Conservation (phyloP, 2,888 invertebrate genomes). For the Parnassius orleans region DNA sequence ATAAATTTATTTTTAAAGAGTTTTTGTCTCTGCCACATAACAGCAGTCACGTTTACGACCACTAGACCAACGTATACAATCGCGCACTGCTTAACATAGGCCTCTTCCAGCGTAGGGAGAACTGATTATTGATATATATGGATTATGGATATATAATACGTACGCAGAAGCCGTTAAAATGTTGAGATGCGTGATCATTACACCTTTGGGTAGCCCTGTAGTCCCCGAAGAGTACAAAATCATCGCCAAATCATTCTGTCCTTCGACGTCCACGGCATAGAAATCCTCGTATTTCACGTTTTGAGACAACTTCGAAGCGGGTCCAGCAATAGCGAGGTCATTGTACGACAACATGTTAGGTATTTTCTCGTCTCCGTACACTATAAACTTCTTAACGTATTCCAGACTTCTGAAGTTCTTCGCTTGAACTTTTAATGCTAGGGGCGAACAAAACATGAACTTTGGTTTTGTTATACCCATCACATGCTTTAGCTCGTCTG, state of each 20-base stretch:
- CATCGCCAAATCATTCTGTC: constrained; percentile 49
- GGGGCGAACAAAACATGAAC: constrained; percentile 53
- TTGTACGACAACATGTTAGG: constrained; percentile 43
- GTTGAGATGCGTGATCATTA: constrained; percentile 59
- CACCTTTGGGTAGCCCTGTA: constrained; percentile 66
- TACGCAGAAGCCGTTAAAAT: constrained; percentile 45
- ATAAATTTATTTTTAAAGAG: too few species aligned
- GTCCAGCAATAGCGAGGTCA: constrained; percentile 38
- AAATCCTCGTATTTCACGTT: constrained; percentile 52
- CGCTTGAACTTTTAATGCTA: constrained; percentile 44
- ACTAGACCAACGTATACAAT: too few species aligned
- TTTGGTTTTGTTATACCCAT: constrained; percentile 56
- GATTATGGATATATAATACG: constrained; percentile 35
- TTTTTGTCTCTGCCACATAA: too few species aligned
- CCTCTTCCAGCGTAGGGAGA: too few species aligned
- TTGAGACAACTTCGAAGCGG: constrained; percentile 21
- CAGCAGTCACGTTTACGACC: too few species aligned
- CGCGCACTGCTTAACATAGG: too few species aligned
- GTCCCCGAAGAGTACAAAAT: constrained; percentile 69
- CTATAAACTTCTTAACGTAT: constrained; percentile 46
- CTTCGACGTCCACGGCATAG: constrained; percentile 44
- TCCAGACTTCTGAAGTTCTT: constrained; percentile 39
- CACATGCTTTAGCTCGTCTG: constrained; percentile 61
- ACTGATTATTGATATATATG: too few species aligned
- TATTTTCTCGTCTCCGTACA: constrained; percentile 47